Base-by-base conservation (phyloP, 2,797 vertebrate species). In the Brachyrhaphis roseni region DNA sequence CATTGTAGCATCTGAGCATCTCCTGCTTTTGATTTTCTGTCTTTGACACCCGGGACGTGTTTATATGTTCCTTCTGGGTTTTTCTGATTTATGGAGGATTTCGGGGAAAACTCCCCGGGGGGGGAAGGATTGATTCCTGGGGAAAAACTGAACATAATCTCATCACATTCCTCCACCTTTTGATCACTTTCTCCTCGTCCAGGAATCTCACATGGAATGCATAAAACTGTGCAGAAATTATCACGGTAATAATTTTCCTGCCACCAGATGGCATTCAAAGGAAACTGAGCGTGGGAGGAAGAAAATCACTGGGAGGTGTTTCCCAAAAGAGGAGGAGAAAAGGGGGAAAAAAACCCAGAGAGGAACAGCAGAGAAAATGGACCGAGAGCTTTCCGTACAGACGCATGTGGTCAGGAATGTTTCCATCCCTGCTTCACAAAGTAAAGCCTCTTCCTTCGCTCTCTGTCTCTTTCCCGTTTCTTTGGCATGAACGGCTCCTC, bases 271-370 rank as follows among this genome's bases (percentile, higher is more conserved):
- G 75, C 59, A 66, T 31, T 28, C 62, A 47, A 16, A 23, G 31
- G 31, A 68, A 47, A 59, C 5, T 74, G 36, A 43, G 26, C 1
- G 41, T 71, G 26, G 68, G 39, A 70, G 68, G 26, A 45, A 45
- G 68, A 71, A n/a, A 71, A 71, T 71, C 23, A 12, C 41, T 43
- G 51, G 86, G 73, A 82, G 89, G 85, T 75, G 82, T 76, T 28
- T 80, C 78, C 81, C 53, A 55, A 68, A 81, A 78, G 78, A 72
- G 79, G 78, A 88, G 81, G 82, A 74, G 81, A 49, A 78, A 78
- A 62, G 39, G 51, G 51, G 53, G 53, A 73, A 2, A 74, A 71
- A 77, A 72, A 53, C 49, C 20, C 49, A 53, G 8, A 53, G 20
- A 53, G 20, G 76, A 78, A 78, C 71, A 76, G 75, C 26, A 47